Base-by-base conservation (phyloP, 2,888 invertebrate species). In the Aleiodes alternator region DNA sequence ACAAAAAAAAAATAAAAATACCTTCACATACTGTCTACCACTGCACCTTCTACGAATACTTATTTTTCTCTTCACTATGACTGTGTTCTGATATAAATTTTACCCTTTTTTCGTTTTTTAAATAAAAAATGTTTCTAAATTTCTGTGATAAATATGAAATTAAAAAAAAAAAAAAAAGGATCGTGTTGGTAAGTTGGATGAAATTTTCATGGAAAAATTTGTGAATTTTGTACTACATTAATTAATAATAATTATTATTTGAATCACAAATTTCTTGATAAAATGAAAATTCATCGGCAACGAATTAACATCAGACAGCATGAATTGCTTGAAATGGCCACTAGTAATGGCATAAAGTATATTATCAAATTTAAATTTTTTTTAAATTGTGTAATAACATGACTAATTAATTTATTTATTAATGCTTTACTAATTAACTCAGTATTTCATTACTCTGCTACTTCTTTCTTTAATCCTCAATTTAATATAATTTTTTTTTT, bases 251-350 rank as follows among this genome's bases (percentile, higher is more conserved):
- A 7, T 38, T 8, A 23, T 57, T 14, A 12, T 12, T 34, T 57
- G 31, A 34, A 4, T 38, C 59, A 61, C 59, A 61, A 61, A n/a
- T 34, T 61, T 61, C 23, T n/a, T 50, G 1, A n/a, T n/a, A 11
- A 16, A 31, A 23, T 50, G 53, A 69, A 48, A 50, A 31, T 59
- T 59, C 50, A 61, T 50, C 23, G 38, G 38, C 51, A 31, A 38
- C 14, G 9, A 64, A 84, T 86, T 87, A 86, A 86, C 84, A 84
- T 77, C 80, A 78, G 80, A 84, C 83, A 23, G 88, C 88, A 88
- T 87, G 88, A 23, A 80, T 78, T 82, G 82, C 79, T 82, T 83
- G 78, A 79, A 79, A 84, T 82, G 76, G 80, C 80, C 80, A 79
- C 80, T 84, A 81, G 80, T 81, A 77, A 77, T 80, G 79, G 84